These are phyloP conservation scores for Drosophila repletoides DNA, from an alignment of 1,140 invertebrate species.

Conservation along the genomic window DNA sequence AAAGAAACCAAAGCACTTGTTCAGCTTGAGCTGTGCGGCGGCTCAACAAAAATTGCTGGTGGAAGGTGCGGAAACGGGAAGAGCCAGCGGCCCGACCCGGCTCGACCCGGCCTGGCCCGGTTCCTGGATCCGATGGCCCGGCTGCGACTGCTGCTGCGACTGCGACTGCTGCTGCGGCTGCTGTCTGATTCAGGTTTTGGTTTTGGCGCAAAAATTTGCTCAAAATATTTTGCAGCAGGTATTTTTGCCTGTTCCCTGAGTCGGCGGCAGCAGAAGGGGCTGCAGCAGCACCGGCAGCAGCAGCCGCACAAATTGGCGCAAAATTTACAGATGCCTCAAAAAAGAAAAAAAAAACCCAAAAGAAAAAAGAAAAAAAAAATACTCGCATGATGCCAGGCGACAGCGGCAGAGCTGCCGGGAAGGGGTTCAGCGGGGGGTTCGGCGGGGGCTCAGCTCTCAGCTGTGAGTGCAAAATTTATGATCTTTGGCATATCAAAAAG, in stretches of 20 bases:
- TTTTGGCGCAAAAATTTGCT: constrained; percentile 76
- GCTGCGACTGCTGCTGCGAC: constrained; percentile 1
- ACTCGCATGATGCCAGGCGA: not conserved
- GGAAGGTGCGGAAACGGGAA: constrained; percentile 48
- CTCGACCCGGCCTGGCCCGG: not conserved
- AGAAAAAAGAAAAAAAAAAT: constrained; percentile 5
- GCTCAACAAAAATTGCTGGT: constrained; percentile 56
- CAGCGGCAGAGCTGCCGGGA: not conserved
- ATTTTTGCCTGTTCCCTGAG: too few relatives aligned
- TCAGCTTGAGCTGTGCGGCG: constrained; percentile 52
- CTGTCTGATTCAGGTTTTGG: constrained; percentile 73
- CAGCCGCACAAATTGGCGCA: constrained; percentile 73
- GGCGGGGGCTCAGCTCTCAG: constrained; percentile 5
- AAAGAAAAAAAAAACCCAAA: constrained; percentile 13
- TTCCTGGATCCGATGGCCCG: not conserved
- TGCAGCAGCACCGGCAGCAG: constrained; percentile 35
- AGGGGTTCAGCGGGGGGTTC: not conserved
- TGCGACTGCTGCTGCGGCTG: constrained; percentile 40
- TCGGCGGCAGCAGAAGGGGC: constrained; percentile 2
- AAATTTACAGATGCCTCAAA: constrained; percentile 73
- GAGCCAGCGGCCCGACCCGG: constrained; percentile 6
- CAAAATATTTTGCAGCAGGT: constrained; percentile 72
- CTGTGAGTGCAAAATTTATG: constrained; percentile 41
- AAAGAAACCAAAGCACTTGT: constrained; percentile 74
- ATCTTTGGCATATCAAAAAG: constrained; percentile 29